Conservation (phyloP, 2,797 vertebrate species). For the Danio albolineatus region DNA sequence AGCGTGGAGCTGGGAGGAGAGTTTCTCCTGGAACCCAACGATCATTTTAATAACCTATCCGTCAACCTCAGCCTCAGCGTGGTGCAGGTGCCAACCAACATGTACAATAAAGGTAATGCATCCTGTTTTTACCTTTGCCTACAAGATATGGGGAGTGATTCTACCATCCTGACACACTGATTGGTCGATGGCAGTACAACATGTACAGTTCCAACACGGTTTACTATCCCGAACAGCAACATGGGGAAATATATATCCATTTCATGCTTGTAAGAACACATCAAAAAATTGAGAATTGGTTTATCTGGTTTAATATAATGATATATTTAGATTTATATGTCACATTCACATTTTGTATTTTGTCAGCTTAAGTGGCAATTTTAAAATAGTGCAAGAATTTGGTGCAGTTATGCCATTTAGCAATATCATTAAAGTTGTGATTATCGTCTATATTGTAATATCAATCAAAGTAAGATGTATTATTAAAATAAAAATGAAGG, state of each 20-base stretch:
- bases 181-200: conserved; percentile 7
- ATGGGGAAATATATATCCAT: not conserved
- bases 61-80: conserved; percentile 97
- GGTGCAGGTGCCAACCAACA: conserved; percentile 98
- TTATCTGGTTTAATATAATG: not conserved
- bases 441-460: not conserved
- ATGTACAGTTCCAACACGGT: not conserved
- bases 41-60: conserved; percentile 98
- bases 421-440: not conserved
- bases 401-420: not conserved
- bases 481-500: not conserved
- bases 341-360: not conserved
- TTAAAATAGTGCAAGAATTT: not conserved
- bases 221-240: not conserved
- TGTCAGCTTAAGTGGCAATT: not conserved
- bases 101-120: conserved; percentile 95
- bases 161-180: not conserved
- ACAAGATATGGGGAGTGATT: not conserved
- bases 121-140: conserved; percentile 16
- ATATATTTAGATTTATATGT: not conserved
- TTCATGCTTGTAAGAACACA: not conserved
- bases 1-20: conserved; percentile 88
- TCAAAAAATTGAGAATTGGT: not conserved
- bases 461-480: not conserved
- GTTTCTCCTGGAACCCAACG: conserved; percentile 94